Evolutionary conservation across 2,888 invertebrate genomes (phyloP), one percentile per base, ranked within the genome.

Genomic region (Epicampocera succincta): DNA sequence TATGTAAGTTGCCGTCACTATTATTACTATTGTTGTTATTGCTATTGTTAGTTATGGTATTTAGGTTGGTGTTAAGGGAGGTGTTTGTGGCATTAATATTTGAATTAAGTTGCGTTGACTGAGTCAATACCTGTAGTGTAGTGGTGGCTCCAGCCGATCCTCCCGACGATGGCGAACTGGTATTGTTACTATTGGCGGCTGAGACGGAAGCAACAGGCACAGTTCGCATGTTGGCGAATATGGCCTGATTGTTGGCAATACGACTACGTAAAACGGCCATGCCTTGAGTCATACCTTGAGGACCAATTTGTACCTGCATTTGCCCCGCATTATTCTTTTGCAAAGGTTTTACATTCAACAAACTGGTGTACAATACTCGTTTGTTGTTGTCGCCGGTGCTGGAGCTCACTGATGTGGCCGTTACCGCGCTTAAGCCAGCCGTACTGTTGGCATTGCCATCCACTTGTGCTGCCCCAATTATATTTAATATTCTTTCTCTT

Each of bases 251-350:
- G 56, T 86, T 87, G 63, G 86, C 87, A n/a, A 90, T 85, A 3
- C 89, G 88, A 29, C 89, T 88, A 6, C 90, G 87, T 29, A 90
- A 80, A 60, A 90, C 86, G 17, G 85, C 85, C 33, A 33, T 33
- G 8, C 33, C 33, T 71, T 89, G 89, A 50, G 89, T 87, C 82
- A 89, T 73, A 21, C 88, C 89, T 2, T 86, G 87, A 0, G 89
- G 86, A 17, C 88, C 86, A 44, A 90, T 85, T 65, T 90, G 90
- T 89, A 90, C 89, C 84, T 90, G 90, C 88, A 89, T 87, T 84
- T 89, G 90, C 2, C 90, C 90, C 21, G 88, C 85, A 80, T 90
- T 90, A 81, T 90, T 90, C 85, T 90, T 90, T 63, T 89, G 90
- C 73, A 90, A 61, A 8, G 89, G 88, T 69, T 90, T 89, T 21